Evolutionary conservation across 2,797 vertebrate genomes (phyloP).

Genomic region (Okamejei kenojei): DNA sequence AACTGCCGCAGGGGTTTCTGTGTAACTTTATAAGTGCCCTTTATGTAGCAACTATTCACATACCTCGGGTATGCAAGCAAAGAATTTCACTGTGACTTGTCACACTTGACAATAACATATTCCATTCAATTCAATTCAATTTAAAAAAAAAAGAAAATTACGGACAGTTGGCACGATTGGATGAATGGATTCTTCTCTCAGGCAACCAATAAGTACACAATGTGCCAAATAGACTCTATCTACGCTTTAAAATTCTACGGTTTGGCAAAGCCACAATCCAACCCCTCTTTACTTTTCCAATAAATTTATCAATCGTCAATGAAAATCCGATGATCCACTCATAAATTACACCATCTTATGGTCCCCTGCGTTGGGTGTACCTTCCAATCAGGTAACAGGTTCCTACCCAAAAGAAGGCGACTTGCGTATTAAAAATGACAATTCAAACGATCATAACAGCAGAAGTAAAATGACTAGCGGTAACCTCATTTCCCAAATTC

Average conservation of each 20-base stretch:
- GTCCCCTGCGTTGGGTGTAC: background rate
- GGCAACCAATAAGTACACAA: background rate
- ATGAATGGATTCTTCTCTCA: background rate
- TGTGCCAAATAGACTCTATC: background rate
- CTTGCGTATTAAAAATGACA: background rate
- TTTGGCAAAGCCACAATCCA: background rate
- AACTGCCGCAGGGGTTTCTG: no score
- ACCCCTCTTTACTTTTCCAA: background rate
- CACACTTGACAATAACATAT: no score
- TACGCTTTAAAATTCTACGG: background rate
- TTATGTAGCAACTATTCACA: no score
- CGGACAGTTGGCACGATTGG: background rate
- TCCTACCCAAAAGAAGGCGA: background rate
- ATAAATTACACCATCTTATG: background rate
- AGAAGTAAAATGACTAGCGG: slow-evolving; percentile 29
- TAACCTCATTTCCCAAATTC: background rate
- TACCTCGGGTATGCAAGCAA: no score
- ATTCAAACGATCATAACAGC: slow-evolving; percentile 27
- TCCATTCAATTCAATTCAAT: no score
- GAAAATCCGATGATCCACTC: background rate
- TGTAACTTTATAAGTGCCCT: no score
- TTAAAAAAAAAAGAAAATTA: no score
- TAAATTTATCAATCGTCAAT: background rate
- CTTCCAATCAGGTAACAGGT: background rate
- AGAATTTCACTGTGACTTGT: no score